Base-by-base conservation (phyloP, 1,140 invertebrate species). In the Bilobella aurantiaca region DNA sequence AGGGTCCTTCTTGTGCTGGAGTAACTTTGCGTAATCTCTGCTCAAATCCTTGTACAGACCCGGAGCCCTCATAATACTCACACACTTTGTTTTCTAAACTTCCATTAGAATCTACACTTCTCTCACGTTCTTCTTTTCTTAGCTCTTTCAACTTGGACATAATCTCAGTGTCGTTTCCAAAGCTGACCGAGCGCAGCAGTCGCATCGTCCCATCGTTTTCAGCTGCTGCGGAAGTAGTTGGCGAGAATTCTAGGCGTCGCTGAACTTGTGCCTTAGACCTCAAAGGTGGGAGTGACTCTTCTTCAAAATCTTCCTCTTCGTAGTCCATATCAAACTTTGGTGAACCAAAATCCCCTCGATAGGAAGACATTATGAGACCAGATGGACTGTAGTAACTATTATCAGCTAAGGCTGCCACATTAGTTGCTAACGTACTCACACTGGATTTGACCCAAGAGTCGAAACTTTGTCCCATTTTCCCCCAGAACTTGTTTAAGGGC, bases 91-190 rank as follows among this genome's bases (percentile, higher is more conserved):
- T 63, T 66, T 68, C 64, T 21, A 72, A 46, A 31, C 67, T 69
- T 23, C 61, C 60, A 68, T 62, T 68, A 1, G 68, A 69, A 16
- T 68, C 68, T 56, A 42, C 71, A 61, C 68, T 73, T n/a, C 30
- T 1, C 14, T 31, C 66, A 46, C 31, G 31, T 29, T 8, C 37
- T 42, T 72, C 70, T 29, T 72, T 56, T 25, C 76, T 76, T 16
- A 77, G 64, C 58, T 81, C 75, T 71, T 85, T 83, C 37, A 88
- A 75, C 72, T 88, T 88, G 66, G 83, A 83, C 66, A 90, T 78
- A 34, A 89, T 85, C 73, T 87, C 84, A 3, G 86, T 85, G 76
- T 89, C 88, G 25, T 84, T 86, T 0, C 84, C 87, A 75, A 87
- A 87, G 75, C 85, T 88, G 72, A 87, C 84, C 1, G 85, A 86